Evolutionary conservation across 92 coral and sea anemone genomes (phyloP).

Genomic region (Metridium senile): DNA sequence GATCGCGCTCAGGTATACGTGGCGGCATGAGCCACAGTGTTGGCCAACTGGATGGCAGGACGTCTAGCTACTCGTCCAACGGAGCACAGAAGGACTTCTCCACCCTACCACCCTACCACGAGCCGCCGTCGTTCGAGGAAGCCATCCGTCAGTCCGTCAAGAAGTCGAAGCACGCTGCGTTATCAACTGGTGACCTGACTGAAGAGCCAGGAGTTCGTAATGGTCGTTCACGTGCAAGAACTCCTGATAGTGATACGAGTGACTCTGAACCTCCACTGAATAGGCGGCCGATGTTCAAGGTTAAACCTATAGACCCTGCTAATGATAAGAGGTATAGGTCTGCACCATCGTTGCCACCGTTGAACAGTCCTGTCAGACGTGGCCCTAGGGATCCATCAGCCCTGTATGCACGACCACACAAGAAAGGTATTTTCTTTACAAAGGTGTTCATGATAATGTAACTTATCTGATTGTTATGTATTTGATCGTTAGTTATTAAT

Average conservation of each 20-base stretch:
- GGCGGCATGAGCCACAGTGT: slow-evolving; percentile 69
- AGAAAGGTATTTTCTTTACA: slow-evolving; percentile 32
- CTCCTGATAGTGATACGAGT: slow-evolving; percentile 28
- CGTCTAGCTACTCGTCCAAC: slow-evolving; percentile 63
- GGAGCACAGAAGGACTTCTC: slow-evolving; percentile 81
- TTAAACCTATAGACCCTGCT: slow-evolving; percentile 33
- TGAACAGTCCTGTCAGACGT: slow-evolving; percentile 33
- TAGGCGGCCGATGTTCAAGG: slow-evolving; percentile 26
- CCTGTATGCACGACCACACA: slow-evolving; percentile 59
- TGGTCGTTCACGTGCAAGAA: slow-evolving; percentile 74
- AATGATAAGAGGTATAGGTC: slow-evolving; percentile 61
- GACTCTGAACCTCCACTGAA: slow-evolving; percentile 15
- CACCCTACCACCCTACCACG: slow-evolving; percentile 87
- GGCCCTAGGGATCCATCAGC: slow-evolving; percentile 60
- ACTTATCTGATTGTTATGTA: no score
- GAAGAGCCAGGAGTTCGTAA: slow-evolving; percentile 57
- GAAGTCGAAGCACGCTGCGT: slow-evolving; percentile 56
- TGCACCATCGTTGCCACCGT: slow-evolving; percentile 41
- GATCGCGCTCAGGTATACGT: slow-evolving; percentile 75
- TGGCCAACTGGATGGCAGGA: slow-evolving; percentile 61
- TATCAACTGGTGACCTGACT: slow-evolving; percentile 77
- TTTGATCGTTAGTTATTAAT: no score
- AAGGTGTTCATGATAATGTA: neutral
- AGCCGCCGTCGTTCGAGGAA: slow-evolving; percentile 87
- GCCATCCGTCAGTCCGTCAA: slow-evolving; percentile 88